Conservation (phyloP, 2,797 vertebrate species). For the Phoebastria nigripes region DNA sequence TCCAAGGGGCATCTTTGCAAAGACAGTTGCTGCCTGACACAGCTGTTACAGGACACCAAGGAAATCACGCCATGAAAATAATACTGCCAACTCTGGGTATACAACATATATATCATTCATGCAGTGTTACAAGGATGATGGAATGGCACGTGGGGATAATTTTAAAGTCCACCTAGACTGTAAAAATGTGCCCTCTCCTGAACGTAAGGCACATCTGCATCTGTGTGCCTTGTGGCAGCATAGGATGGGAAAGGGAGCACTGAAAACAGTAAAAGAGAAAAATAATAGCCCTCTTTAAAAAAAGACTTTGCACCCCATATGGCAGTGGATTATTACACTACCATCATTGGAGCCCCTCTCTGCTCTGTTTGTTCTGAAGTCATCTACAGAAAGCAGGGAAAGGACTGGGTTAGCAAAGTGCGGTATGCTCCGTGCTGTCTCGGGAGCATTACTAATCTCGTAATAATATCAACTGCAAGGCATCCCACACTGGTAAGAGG, state of each 20-base stretch:
- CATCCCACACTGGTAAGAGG: neutral
- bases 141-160: neutral
- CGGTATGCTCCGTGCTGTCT: neutral
- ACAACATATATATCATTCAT: neutral
- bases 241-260: neutral
- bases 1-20: neutral
- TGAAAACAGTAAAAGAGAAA: neutral
- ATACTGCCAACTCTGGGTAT: neutral
- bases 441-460: neutral
- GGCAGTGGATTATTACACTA: neutral
- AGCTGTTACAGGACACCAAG: conserved; percentile 12
- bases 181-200: neutral
- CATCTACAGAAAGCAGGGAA: neutral
- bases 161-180: neutral
- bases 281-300: neutral
- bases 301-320: neutral
- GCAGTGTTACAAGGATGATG: neutral
- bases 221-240: neutral
- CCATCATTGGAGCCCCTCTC: neutral
- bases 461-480: neutral
- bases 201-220: neutral
- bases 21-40: neutral
- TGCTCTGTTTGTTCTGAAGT: neutral
- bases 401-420: neutral
- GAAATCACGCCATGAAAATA: neutral